Conservation (phyloP, 92 coral and sea anemone genomes). For the Actinostola sp. region DNA sequence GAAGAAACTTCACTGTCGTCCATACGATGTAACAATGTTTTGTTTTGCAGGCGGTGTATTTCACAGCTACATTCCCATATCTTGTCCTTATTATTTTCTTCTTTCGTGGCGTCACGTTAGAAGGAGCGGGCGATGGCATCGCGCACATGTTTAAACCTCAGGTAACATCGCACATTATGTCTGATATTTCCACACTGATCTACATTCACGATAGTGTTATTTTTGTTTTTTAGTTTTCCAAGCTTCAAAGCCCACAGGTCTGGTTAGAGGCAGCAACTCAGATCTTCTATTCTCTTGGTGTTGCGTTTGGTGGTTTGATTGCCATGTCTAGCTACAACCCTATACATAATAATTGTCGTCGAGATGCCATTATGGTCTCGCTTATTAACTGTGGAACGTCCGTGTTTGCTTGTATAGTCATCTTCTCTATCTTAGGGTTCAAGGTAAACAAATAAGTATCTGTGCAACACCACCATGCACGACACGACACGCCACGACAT, state of each 20-base stretch:
- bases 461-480: not conserved
- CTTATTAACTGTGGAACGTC: slow-evolving; percentile 97
- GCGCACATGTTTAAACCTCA: slow-evolving; percentile 96
- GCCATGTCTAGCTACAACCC: slow-evolving; percentile 99
- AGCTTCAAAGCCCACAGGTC: slow-evolving; percentile 75
- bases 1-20: too few species aligned
- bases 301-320: slow-evolving; percentile 95
- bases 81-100: slow-evolving; percentile 87
- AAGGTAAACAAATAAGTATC: slow-evolving; percentile 65
- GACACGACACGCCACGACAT: not conserved
- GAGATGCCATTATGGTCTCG: slow-evolving; percentile 95
- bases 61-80: slow-evolving; percentile 94
- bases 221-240: slow-evolving; percentile 61
- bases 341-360: slow-evolving; percentile 87
- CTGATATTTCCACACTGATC: not conserved
- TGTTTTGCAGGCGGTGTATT: slow-evolving; percentile 84
- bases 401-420: slow-evolving; percentile 90
- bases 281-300: slow-evolving; percentile 92
- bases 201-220: not conserved
- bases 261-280: slow-evolving; percentile 99
- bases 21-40: not conserved
- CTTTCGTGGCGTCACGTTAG: slow-evolving; percentile 86
- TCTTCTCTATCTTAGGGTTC: slow-evolving; percentile 90
- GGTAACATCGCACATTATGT: slow-evolving; percentile 51
- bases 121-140: slow-evolving; percentile 92